Percentiles rank a stretch among this genome's conserved stretches.
Conservation (phyloP, 2,888 invertebrate genomes). For the Caenorhabditis sp. region DNA sequence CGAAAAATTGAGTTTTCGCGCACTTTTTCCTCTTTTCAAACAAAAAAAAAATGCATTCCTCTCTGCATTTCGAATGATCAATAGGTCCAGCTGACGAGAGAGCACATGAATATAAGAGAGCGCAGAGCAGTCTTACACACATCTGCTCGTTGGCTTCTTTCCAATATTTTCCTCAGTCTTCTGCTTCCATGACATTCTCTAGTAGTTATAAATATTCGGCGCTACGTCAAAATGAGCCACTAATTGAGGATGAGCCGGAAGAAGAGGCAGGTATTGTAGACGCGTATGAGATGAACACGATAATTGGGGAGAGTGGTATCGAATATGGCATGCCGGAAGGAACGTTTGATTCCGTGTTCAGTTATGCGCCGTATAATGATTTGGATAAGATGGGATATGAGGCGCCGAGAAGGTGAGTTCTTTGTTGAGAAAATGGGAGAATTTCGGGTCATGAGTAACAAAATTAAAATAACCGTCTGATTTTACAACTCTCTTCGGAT, state of each 20-base stretch:
- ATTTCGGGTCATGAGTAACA: too few species aligned
- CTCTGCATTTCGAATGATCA: not conserved
- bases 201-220: slow-evolving; percentile 41
- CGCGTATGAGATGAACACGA: slow-evolving; percentile 16
- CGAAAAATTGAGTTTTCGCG: too few species aligned
- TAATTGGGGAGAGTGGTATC: slow-evolving; percentile 29
- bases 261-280: slow-evolving; percentile 21
- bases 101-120: too few species aligned
- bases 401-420: slow-evolving; percentile 42
- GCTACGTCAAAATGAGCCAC: slow-evolving; percentile 37
- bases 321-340: slow-evolving; percentile 51
- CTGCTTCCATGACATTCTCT: slow-evolving; percentile 27
- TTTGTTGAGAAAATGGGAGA: too few species aligned
- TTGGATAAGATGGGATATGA: slow-evolving; percentile 59
- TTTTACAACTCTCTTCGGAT: too few species aligned
- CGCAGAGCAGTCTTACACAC: too few species aligned
- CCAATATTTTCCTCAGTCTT: not conserved
- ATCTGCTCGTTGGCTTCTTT: too few species aligned
- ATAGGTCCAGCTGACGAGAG: not conserved
- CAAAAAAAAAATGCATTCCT: not conserved
- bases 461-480: too few species aligned
- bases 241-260: slow-evolving; percentile 6
- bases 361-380: slow-evolving; percentile 60
- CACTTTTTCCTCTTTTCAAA: too few species aligned
- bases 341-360: slow-evolving; percentile 53